Conservation (phyloP, 1,140 invertebrate species). For the Plutomurus gul region DNA sequence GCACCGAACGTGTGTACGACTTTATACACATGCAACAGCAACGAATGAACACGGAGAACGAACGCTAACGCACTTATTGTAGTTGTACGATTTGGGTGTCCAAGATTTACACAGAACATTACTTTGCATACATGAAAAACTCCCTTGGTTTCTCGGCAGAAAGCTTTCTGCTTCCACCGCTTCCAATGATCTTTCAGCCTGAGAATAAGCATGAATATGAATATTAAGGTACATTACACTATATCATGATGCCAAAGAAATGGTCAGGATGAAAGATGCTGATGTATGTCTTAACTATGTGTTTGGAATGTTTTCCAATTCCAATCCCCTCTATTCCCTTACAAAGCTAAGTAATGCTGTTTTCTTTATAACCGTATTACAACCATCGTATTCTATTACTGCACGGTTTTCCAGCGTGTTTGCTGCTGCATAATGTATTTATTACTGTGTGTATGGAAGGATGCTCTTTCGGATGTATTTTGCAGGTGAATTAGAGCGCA, state of each 20-base stretch:
- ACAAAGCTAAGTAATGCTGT: not conserved
- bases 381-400: too few species aligned
- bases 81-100: slow-evolving; percentile 9
- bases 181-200: not conserved
- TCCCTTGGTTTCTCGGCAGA: slow-evolving; percentile 6
- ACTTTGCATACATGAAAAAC: slow-evolving; percentile 21
- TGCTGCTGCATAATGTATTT: too few species aligned
- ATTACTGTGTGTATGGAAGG: too few species aligned
- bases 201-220: slow-evolving; percentile 22
- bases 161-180: not conserved
- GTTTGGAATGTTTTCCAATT: slow-evolving; percentile 9
- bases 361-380: not conserved
- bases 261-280: slow-evolving; percentile 13
- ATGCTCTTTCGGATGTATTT: too few species aligned
- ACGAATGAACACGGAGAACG: not conserved
- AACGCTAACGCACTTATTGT: slow-evolving; percentile 19
- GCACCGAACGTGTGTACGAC: too few species aligned
- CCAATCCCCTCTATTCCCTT: slow-evolving; percentile 6
- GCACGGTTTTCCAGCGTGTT: too few species aligned
- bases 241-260: slow-evolving; percentile 9
- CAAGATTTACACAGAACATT: slow-evolving; percentile 29
- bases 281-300: slow-evolving; percentile 5
- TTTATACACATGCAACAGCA: not conserved
- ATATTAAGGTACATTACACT: slow-evolving; percentile 25
- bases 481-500: too few species aligned